Evolutionary conservation across 2,113 vertebrate species (phyloP).

Genomic region (Panurus biarmicus): DNA sequence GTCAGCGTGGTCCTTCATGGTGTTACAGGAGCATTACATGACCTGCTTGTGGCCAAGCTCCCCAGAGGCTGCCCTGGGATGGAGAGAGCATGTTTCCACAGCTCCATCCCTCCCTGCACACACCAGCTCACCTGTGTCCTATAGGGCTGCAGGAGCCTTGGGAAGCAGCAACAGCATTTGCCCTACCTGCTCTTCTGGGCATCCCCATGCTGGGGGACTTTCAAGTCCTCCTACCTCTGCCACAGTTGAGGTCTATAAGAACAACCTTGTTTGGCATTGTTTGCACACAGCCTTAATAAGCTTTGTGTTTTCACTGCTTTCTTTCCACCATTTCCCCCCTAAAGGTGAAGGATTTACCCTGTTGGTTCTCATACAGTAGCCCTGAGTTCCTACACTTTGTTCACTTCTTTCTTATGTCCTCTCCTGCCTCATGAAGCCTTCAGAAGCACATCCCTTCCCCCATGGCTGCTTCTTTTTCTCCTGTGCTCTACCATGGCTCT

Average conservation of each 20-base stretch:
- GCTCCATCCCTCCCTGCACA: neutral
- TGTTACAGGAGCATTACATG: fast-evolving
- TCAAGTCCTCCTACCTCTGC: neutral
- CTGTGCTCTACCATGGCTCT: neutral
- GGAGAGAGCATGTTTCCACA: neutral
- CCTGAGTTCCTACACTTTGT: neutral
- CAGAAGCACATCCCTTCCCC: neutral
- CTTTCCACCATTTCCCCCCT: neutral
- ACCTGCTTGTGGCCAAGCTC: neutral
- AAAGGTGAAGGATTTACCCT: neutral
- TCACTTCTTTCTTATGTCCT: neutral
- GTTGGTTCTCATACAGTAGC: neutral
- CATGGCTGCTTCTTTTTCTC: neutral
- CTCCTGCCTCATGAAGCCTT: neutral
- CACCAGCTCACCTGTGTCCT: too few relatives aligned
- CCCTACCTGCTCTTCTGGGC: neutral
- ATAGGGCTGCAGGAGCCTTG: neutral
- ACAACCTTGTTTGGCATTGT: fast-evolving
- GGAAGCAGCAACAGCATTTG: neutral
- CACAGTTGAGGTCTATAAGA: neutral
- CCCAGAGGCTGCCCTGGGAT: neutral
- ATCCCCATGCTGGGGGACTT: fast-evolving
- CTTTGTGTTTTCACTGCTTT: neutral
- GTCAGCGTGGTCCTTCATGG: neutral
- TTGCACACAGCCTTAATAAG: neutral